Base-by-base conservation (phyloP, 2,888 invertebrate genomes). In the Andrena trimmerana region DNA sequence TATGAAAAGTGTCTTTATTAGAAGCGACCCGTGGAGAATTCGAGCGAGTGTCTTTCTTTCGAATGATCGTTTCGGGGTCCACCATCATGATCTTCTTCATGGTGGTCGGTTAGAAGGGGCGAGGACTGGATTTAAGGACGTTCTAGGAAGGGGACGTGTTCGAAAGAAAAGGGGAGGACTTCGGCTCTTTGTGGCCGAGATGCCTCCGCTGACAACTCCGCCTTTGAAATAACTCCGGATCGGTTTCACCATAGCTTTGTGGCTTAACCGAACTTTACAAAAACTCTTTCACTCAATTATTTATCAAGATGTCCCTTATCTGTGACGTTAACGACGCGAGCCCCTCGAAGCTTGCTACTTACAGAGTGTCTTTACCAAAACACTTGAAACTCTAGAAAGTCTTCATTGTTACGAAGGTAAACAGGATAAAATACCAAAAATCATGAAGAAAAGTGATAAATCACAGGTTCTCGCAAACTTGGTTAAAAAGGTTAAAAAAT, bases 1-100 rank as follows among this genome's bases (percentile, higher is more conserved):
- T 42, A 71, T 92, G 94, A 94, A 90, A 90, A 92, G 93, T 93
- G 92, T 93, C 94, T 93, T 92, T 93, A 93, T 94, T 93, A 93
- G 88, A 92, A 85, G 85, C 81, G 88, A 85, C 68, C 89, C 87
- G 89, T 88, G 86, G 88, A 91, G 91, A 93, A 93, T 92, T 85
- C 81, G 83, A 88, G 86, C 89, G 88, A 86, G 78, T 65, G 42
- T 84, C 83, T 91, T 90, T 86, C 86, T 88, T 65, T 71, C 59
- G 84, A 76, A 86, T 84, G 86, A 87, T 88, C 84, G 83, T 84
- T 76, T 87, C 88, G 77, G 57, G 78, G 75, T 88, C 88, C 86
- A 86, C 88, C 88, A 88, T 90, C 84, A 78, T 87, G 84, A 86
- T 88, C 83, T 69, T 87, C 90, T 87, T 90, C 88, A 88, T 79